Conservation (phyloP, 2,113 vertebrate species). For the Grus americana region DNA sequence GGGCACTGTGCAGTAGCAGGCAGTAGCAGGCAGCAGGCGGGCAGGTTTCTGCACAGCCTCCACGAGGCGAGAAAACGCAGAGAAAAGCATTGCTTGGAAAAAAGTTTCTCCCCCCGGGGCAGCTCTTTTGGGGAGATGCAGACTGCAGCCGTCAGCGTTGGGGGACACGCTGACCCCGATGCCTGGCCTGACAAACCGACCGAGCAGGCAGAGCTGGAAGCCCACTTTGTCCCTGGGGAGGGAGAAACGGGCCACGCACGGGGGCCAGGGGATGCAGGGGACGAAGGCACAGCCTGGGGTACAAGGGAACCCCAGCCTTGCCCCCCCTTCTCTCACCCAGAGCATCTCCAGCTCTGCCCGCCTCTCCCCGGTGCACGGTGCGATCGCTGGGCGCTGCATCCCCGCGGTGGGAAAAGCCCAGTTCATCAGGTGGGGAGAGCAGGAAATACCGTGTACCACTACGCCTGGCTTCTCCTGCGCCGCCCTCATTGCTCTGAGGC, state of each 20-base stretch:
- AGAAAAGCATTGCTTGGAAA: not conserved
- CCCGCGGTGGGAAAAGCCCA: fast-evolving
- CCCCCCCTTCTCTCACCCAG: not conserved
- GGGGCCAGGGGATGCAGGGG: not conserved
- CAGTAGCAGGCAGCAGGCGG: not conserved
- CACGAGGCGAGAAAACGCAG: fast-evolving
- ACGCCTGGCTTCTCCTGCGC: not conserved
- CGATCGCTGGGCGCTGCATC: fast-evolving
- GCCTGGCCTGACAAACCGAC: fast-evolving
- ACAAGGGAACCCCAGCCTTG: too few relatives aligned
- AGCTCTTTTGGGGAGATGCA: not conserved
- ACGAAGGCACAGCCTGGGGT: not conserved
- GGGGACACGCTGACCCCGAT: fast-evolving
- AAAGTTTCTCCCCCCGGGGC: too few relatives aligned
- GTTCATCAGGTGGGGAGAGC: fast-evolving
- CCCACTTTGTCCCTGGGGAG: fast-evolving
- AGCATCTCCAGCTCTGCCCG: not conserved
- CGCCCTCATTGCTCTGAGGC: not conserved
- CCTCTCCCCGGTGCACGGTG: fast-evolving
- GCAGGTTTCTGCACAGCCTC: not conserved
- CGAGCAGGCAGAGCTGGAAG: fast-evolving
- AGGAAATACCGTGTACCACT: fast-evolving
- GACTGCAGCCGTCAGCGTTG: not conserved
- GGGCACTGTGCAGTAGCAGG: not conserved
- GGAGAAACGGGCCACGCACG: fast-evolving